Conservation (phyloP, 2,797 vertebrate genomes). For the Synaphobranchus kaupii region DNA sequence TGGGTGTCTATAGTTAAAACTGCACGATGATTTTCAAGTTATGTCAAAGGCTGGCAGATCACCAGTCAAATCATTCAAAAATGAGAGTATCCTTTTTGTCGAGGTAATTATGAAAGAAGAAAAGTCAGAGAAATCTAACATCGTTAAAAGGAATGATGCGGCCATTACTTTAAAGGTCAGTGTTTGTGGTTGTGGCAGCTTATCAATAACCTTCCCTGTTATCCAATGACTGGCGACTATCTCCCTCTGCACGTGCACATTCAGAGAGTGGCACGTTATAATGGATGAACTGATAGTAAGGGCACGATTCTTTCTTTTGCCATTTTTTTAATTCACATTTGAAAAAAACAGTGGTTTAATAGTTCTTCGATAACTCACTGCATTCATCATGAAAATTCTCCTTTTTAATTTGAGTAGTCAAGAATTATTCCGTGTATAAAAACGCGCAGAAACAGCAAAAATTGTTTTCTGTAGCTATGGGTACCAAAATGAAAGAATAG, state of each 20-base stretch:
- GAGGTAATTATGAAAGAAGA: constrained; percentile 28
- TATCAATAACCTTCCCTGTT: constrained; percentile 32
- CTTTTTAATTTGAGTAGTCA: constrained; percentile 1
- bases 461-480: background rate
- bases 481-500: constrained; percentile 20
- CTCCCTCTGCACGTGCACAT: background rate
- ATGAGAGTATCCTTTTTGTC: background rate
- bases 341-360: background rate
- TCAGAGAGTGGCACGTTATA: background rate
- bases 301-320: background rate
- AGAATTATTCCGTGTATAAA: background rate
- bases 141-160: constrained; percentile 35
- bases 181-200: constrained; percentile 23
- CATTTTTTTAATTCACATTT: background rate
- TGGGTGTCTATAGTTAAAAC: background rate
- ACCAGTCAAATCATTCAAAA: background rate
- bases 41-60: background rate
- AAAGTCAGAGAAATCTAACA: constrained; percentile 32
- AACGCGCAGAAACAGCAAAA: constrained; percentile 18
- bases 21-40: background rate
- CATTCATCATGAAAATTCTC: background rate
- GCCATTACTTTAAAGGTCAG: constrained; percentile 31
- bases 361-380: background rate
- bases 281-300: background rate
- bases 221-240: constrained; percentile 15